Conservation (phyloP, 2,113 vertebrate genomes). For the Aix galericulata region DNA sequence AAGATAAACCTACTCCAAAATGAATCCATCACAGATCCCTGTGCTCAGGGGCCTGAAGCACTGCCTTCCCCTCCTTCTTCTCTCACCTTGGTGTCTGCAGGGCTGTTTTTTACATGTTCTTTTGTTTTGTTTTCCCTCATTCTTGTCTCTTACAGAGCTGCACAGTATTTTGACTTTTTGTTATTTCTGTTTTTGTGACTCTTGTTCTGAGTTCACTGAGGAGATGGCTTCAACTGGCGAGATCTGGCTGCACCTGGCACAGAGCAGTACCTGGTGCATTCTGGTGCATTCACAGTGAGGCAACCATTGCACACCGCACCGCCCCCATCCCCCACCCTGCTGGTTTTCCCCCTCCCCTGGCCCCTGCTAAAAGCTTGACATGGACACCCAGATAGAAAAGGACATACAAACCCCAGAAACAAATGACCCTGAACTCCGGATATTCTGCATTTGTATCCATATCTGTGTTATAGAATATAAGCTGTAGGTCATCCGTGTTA, state of each 20-base stretch:
- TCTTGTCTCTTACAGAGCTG: not conserved
- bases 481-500: fast-evolving
- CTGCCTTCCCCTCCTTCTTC: not conserved
- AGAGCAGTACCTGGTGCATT: not conserved
- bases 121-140: not conserved
- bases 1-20: not conserved
- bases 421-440: not conserved
- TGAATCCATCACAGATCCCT: not conserved
- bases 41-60: not conserved
- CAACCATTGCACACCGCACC: not conserved
- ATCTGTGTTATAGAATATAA: not conserved
- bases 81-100: not conserved
- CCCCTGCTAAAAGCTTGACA: not conserved
- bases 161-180: not conserved
- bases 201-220: not conserved
- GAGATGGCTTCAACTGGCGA: not conserved
- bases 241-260: not conserved
- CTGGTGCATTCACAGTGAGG: not conserved
- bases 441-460: not conserved
- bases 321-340: too few relatives aligned
- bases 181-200: not conserved
- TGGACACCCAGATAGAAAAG: not conserved
- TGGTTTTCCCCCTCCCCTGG: too few relatives aligned
- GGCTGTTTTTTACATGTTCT: not conserved
- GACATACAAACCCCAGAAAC: not conserved